Evolutionary conservation across 1,140 invertebrate species (phyloP).

Genomic region (Brachionus plicatilis): DNA sequence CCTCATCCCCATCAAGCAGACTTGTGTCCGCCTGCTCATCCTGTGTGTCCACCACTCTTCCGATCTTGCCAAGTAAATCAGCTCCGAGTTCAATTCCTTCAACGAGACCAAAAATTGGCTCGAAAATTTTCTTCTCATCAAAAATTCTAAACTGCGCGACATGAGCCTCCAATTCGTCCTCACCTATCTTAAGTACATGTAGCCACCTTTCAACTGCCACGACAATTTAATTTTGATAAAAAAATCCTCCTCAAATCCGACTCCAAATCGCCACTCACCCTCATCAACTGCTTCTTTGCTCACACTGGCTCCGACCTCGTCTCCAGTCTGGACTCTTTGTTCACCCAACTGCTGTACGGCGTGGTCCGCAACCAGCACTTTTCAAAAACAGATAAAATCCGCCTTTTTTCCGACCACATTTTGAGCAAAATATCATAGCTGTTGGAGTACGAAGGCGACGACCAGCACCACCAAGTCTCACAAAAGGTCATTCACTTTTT

Average conservation of each 20-base stretch:
- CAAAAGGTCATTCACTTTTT: not conserved
- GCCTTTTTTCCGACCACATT: constrained; percentile 13
- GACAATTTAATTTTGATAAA: not conserved
- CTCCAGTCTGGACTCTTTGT: not conserved
- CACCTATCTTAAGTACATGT: no score
- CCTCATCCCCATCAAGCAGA: not conserved
- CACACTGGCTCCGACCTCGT: not conserved
- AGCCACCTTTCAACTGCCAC: not conserved
- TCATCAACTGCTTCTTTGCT: not conserved
- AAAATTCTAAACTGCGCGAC: constrained; percentile 21
- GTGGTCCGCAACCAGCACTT: not conserved
- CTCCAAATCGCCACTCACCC: not conserved
- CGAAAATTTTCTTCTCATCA: constrained; percentile 3
- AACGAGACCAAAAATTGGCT: constrained; percentile 35
- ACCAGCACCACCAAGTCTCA: not conserved
- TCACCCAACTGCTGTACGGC: not conserved
- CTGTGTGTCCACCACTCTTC: no score
- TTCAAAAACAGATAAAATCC: constrained; percentile 19
- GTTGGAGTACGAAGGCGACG: not conserved
- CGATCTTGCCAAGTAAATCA: constrained; percentile 28
- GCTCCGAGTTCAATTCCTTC: constrained; percentile 22
- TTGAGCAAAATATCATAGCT: not conserved
- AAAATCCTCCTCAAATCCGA: not conserved
- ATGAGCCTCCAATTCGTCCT: not conserved
- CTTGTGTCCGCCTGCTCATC: not conserved